Conservation (phyloP, 2,797 vertebrate species). For the Hapalemur alaotrensis region DNA sequence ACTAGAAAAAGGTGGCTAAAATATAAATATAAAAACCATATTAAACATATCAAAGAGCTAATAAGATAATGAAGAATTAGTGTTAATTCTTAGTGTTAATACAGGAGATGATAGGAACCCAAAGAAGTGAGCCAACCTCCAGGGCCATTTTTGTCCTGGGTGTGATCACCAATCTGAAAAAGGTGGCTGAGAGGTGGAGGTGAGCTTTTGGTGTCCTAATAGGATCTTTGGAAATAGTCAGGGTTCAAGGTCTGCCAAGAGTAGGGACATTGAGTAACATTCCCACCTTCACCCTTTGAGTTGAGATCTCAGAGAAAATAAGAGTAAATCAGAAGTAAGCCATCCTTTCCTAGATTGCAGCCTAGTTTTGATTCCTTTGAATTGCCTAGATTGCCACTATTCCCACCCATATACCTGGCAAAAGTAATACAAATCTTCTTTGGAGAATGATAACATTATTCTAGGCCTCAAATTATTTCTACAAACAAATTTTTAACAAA, state of each 20-base stretch:
- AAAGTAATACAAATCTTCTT: not conserved
- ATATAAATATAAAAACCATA: not conserved
- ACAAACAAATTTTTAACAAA: not conserved
- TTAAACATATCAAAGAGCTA: not conserved
- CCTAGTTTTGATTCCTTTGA: not conserved
- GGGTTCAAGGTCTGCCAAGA: not conserved
- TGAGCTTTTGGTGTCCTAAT: not conserved
- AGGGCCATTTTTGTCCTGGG: not conserved
- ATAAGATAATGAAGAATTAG: not conserved
- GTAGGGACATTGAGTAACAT: not conserved
- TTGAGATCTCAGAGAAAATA: not conserved
- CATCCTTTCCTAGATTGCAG: not conserved
- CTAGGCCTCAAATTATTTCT: not conserved
- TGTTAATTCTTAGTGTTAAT: not conserved
- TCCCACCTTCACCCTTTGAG: not conserved
- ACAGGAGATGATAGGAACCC: not conserved
- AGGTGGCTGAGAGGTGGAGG: not conserved
- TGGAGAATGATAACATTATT: not conserved
- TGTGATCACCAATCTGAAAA: not conserved
- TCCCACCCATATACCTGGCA: not conserved
- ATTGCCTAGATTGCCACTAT: not conserved
- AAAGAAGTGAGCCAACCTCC: not conserved
- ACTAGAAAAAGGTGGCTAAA: not conserved
- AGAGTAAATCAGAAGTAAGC: not conserved
- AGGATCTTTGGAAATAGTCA: not conserved